phyloP scores from a whole-genome alignment of 1,140 invertebrate species.

The Lethrus apterus region DNA sequence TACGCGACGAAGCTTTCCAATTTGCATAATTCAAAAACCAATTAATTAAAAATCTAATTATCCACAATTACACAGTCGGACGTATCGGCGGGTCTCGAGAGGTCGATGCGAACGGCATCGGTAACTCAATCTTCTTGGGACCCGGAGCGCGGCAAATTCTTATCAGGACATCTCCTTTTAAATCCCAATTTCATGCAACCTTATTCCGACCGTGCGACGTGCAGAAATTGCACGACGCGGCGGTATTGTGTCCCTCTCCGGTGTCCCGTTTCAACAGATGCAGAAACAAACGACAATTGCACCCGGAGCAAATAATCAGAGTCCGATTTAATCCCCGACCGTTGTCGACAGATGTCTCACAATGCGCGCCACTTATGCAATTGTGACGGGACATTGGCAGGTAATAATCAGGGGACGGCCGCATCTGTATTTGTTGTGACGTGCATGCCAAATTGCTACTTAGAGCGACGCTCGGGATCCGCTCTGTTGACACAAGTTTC shows the following conservation, averaged over 20 bases:
- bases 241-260: background rate
- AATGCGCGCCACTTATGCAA: slow-evolving; percentile 18
- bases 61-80: too few species aligned
- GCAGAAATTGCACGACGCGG: background rate
- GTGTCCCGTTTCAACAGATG: slow-evolving; percentile 24
- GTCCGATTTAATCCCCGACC: slow-evolving; percentile 5
- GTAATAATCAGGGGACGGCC: slow-evolving; percentile 18
- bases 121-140: background rate
- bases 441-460: slow-evolving; percentile 5
- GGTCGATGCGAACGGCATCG: too few species aligned
- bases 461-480: too few species aligned
- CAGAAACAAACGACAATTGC: slow-evolving; percentile 16
- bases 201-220: background rate
- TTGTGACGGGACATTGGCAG: slow-evolving; percentile 20
- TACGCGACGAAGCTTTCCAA: too few species aligned
- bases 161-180: background rate
- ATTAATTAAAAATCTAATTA: too few species aligned
- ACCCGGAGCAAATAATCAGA: slow-evolving; percentile 11
- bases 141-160: background rate
- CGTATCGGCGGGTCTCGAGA: too few species aligned
- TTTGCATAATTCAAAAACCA: too few species aligned
- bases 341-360: slow-evolving; percentile 17
- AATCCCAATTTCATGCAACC: slow-evolving; percentile 1
- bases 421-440: slow-evolving; percentile 23
- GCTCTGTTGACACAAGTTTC: too few species aligned